Percentiles rank a stretch among this genome's conserved stretches.
phyloP scores from a whole-genome alignment of 2,113 vertebrate species.

The Aramus guarauna region DNA sequence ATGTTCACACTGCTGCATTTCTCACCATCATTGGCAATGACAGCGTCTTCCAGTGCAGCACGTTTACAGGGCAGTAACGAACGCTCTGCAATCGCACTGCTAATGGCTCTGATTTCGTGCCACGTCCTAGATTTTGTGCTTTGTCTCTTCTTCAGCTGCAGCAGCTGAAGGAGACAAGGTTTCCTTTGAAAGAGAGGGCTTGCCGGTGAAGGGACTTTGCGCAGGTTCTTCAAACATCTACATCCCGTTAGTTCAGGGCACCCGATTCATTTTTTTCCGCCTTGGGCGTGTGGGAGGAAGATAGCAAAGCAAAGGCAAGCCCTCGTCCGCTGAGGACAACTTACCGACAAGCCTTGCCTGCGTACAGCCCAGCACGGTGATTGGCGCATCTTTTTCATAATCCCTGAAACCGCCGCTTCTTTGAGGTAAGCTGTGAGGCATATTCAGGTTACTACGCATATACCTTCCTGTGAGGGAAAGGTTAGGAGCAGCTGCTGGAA shows the following conservation, averaged over 20 bases:
- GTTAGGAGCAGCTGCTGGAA: neutral
- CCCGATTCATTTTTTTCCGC: neutral
- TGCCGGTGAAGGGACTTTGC: neutral
- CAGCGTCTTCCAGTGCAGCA: neutral
- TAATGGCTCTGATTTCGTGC: neutral
- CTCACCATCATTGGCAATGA: fast-evolving
- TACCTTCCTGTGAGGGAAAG: conserved; percentile 82
- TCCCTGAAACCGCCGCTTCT: conserved; percentile 88
- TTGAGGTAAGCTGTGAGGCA: conserved; percentile 89
- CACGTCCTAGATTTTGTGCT: neutral
- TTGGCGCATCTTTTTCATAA: conserved; percentile 94
- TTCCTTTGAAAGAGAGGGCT: neutral
- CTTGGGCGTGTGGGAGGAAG: neutral
- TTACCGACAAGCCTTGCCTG: conserved; percentile 91
- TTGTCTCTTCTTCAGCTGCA: neutral
- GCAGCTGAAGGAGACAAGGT: neutral
- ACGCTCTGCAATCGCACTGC: neutral
- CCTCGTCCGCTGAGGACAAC: neutral
- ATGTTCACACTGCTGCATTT: neutral
- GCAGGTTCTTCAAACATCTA: neutral
- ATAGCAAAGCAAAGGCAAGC: neutral
- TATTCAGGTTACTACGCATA: conserved; percentile 93
- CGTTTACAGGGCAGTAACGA: fast-evolving
- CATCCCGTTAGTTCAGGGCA: neutral
- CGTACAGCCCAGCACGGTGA: conserved; percentile 94